A percentile compares a stretch with the other conserved stretches of the same genome.
These are phyloP conservation scores for Eledone cirrhosa DNA, from an alignment of 2,888 invertebrate species.

Conservation along the genomic window DNA sequence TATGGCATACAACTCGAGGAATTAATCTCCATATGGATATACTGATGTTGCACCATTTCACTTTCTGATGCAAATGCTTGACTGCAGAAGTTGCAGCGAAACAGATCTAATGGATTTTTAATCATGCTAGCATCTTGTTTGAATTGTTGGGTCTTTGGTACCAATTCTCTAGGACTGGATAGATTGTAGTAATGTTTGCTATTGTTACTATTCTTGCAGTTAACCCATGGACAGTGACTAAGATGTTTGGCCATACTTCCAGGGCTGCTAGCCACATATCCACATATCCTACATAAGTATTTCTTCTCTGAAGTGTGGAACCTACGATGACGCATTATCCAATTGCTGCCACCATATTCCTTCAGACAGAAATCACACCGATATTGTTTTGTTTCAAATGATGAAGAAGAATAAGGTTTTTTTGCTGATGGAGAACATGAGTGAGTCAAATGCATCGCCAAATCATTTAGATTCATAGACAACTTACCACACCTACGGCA, in stretches of 20 bases:
- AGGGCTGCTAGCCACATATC: not conserved
- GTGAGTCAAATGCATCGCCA: not conserved
- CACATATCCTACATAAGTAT: not conserved
- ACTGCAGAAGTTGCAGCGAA: too few species aligned
- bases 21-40: too few species aligned
- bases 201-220: not conserved
- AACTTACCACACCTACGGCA: constrained; percentile 11
- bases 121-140: too few species aligned
- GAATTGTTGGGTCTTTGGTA: too few species aligned
- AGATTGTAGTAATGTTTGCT: too few species aligned
- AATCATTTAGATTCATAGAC: not conserved
- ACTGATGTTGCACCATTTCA: too few species aligned
- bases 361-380: constrained; percentile 17
- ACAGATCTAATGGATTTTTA: too few species aligned
- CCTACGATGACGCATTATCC: constrained; percentile 23
- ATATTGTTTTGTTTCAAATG: not conserved
- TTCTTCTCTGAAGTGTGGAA: constrained; percentile 1
- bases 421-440: not conserved
- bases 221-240: not conserved
- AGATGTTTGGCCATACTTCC: constrained; percentile 9
- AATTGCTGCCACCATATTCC: constrained; percentile 8
- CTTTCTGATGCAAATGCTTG: too few species aligned
- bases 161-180: too few species aligned
- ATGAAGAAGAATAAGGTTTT: too few species aligned
- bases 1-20: too few species aligned